Percentiles rank a stretch among this genome's conserved stretches.
Evolutionary conservation across 2,888 invertebrate genomes (phyloP).

Genomic region (Drosophila atripex): DNA sequence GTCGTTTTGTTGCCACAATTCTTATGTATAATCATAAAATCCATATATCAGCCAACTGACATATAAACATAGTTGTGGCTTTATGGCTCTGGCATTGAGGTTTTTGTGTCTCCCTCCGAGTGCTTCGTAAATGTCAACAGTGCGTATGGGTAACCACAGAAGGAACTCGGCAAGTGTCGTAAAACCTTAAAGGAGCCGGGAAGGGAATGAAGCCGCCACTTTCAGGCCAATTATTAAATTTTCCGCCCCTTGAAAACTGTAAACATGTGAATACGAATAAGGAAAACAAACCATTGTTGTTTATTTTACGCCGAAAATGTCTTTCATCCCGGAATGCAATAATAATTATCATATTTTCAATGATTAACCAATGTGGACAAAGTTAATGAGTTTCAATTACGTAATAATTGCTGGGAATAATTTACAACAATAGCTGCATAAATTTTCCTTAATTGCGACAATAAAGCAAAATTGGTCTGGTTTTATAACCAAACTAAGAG

Average conservation of each 20-base stretch:
- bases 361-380: not conserved
- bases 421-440: not conserved
- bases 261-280: constrained; percentile 40
- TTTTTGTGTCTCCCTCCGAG: constrained; percentile 31
- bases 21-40: constrained; percentile 45
- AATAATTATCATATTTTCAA: not conserved
- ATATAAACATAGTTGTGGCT: constrained; percentile 40
- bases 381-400: not conserved
- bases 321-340: not conserved
- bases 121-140: constrained; percentile 56
- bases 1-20: constrained; percentile 51
- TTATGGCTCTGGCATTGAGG: constrained; percentile 58
- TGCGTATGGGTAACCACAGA: constrained; percentile 53
- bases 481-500: not conserved
- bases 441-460: not conserved
- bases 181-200: constrained; percentile 26
- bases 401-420: not conserved
- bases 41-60: constrained; percentile 32
- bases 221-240: constrained; percentile 67
- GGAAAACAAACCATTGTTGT: constrained; percentile 54
- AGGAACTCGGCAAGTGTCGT: constrained; percentile 23
- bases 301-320: not conserved
- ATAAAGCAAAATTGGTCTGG: not conserved
- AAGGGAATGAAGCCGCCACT: not conserved
- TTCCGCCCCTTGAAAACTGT: constrained; percentile 25